phyloP scores from a whole-genome alignment of 2,113 vertebrate genomes.

The Myanophis thanlyinensis region DNA sequence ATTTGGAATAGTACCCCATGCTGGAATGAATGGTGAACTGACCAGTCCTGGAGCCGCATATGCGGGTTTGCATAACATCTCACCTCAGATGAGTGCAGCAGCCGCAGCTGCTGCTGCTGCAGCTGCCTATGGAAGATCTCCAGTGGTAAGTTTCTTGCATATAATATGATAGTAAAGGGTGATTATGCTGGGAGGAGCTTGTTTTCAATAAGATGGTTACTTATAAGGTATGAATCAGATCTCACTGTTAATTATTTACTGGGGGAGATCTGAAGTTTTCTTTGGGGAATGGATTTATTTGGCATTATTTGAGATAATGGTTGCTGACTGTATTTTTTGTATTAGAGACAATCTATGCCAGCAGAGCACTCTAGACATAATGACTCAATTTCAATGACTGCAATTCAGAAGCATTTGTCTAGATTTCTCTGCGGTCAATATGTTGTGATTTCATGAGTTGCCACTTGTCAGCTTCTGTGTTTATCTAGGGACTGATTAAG shows the following conservation, averaged over 20 bases:
- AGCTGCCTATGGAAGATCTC: slow-evolving; percentile 79
- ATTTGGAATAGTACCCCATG: slow-evolving; percentile 80
- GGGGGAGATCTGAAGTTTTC: not conserved
- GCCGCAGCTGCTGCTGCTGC: slow-evolving; percentile 75
- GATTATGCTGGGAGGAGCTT: not conserved
- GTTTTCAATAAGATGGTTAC: not conserved
- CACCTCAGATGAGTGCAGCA: slow-evolving; percentile 82
- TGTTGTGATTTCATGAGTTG: not conserved
- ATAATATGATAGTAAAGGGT: slow-evolving; percentile 2
- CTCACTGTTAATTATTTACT: not conserved
- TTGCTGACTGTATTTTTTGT: not conserved
- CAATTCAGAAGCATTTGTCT: not conserved
- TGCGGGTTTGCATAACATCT: slow-evolving; percentile 80
- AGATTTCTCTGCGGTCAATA: not conserved
- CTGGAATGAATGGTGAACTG: slow-evolving; percentile 81
- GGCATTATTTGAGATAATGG: not conserved
- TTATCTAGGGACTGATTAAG: not conserved
- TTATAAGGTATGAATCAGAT: not conserved
- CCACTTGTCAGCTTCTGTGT: not conserved
- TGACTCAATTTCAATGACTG: not conserved
- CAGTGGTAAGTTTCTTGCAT: slow-evolving; percentile 72
- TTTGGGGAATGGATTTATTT: not conserved
- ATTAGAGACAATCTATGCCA: not conserved
- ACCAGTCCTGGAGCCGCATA: slow-evolving; percentile 82
- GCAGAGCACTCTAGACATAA: not conserved